Base-by-base conservation (phyloP, 2,113 vertebrate species). In the Trichomycterus rosablanca region DNA sequence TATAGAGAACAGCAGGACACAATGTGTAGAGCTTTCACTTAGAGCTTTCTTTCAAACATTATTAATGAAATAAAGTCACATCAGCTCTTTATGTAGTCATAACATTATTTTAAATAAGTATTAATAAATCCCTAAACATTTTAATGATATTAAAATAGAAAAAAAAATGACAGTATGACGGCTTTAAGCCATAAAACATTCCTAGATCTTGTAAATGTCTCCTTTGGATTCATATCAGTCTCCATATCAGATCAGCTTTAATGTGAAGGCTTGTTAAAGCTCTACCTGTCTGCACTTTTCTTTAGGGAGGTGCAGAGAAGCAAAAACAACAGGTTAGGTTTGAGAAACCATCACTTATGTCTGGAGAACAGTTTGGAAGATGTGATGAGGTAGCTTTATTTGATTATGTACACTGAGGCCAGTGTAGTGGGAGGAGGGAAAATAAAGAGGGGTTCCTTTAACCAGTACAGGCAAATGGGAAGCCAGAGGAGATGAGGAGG, bases 381-480 rank as follows among this genome's bases (percentile, higher is more conserved):
- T 80, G 81, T 82, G 80, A 86, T 83, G 77, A 76, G 66, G 22
- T 22, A 81, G 80, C 83, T 84, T 80, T 84, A 85, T 83, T 90
- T 89, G 84, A 23, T 7, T 40, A n/a, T n/a, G n/a, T n/a, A n/a
- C n/a, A n/a, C 15, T 50, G 5, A 18, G 11, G 1, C n/a, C 26
- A 51, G 26, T 3, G 26, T 1, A 4, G 88, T 87, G 84, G 85
- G 87, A 87, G 83, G 87, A n/a, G 88, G 88, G 39, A 61, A 87
- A 86, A 85, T 80, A 81, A 51, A 58, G 60, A 56, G 58, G 80
- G 77, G 80, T 80, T 88, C 43, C 78, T 84, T 85, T 89, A 90
- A 89, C 85, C 85, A 90, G 88, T 86, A 84, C 82, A 82, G n/a
- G 83, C 67, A 74, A 7, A 86, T 87, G 86, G 83, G 82, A 84